These are phyloP conservation scores for Epiblema foenella DNA, from an alignment of 2,888 invertebrate species.

Conservation along the genomic window DNA sequence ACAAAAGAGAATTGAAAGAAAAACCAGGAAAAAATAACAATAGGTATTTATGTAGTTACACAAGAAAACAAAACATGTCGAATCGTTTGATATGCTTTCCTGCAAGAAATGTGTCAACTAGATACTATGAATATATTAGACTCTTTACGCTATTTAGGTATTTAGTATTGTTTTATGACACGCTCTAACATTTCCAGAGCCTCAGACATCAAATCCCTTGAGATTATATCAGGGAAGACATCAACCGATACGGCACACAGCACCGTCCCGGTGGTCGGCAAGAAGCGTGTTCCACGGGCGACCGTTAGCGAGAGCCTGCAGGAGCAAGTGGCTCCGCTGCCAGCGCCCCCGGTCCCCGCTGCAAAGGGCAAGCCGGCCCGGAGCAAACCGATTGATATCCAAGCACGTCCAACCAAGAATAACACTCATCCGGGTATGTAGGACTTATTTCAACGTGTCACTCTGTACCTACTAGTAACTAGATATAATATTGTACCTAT, in stretches of 20 bases:
- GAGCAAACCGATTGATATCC: conserved; percentile 78
- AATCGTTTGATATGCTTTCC: no score
- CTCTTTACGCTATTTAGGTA: no score
- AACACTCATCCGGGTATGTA: conserved; percentile 58
- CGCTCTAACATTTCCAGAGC: conserved; percentile 76
- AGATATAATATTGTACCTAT: no score
- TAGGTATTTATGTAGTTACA: no score
- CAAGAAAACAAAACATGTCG: no score
- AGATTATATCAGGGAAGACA: conserved; percentile 88
- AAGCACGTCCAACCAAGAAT: conserved; percentile 56
- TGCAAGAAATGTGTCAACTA: no score
- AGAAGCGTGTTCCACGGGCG: conserved; percentile 61
- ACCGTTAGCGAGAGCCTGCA: conserved; percentile 76
- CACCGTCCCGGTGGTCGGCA: conserved; percentile 69
- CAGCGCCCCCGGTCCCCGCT: conserved; percentile 42
- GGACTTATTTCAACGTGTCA: no score
- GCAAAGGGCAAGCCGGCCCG: conserved; percentile 52
- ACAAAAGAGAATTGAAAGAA: no score
- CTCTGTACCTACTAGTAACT: no score
- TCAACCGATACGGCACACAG: conserved; percentile 69
- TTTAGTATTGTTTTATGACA: no score
- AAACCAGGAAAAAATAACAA: no score
- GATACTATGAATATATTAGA: no score
- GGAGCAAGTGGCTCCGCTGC: conserved; percentile 49
- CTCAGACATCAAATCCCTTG: conserved; percentile 89